These are phyloP conservation scores for Zaprionus bogoriensis DNA, from an alignment of 2,888 invertebrate species.

Conservation along the genomic window DNA sequence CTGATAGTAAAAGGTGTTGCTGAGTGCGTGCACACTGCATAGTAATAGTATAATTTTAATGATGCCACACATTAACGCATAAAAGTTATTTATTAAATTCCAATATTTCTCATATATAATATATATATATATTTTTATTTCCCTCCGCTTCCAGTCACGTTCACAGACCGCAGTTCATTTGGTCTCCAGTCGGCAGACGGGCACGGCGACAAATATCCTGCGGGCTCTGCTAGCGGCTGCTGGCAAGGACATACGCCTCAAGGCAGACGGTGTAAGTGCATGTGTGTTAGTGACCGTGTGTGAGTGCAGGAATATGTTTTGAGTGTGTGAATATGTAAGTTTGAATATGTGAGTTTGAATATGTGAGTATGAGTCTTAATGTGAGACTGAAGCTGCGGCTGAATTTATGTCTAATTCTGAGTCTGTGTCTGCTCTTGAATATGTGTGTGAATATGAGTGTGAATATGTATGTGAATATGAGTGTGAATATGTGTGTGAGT, in stretches of 20 bases:
- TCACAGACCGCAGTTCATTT: slow-evolving; percentile 97
- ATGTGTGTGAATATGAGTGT: no score
- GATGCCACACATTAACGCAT: not conserved
- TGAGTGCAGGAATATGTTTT: no score
- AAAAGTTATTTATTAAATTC: not conserved
- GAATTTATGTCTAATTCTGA: no score
- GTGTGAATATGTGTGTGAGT: no score
- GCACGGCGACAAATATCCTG: slow-evolving; percentile 95
- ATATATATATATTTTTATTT: not conserved
- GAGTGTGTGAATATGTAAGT: no score
- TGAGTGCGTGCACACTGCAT: slow-evolving; percentile 14
- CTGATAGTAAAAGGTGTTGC: no score
- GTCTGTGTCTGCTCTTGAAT: no score
- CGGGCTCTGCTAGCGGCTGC: slow-evolving; percentile 93
- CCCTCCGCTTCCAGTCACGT: slow-evolving; percentile 87
- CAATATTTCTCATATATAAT: not conserved
- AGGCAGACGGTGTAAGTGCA: slow-evolving; percentile 92
- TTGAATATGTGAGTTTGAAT: no score
- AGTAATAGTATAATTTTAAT: not conserved
- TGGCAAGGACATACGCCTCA: slow-evolving; percentile 94
- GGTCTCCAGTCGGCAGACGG: slow-evolving; percentile 95
- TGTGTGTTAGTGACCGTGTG: not conserved
- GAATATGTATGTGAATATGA: no score
- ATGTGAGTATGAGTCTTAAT: no score
- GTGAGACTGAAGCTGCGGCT: no score